Conservation (phyloP, 2,797 vertebrate genomes). For the Silurus lanzhouensis region DNA sequence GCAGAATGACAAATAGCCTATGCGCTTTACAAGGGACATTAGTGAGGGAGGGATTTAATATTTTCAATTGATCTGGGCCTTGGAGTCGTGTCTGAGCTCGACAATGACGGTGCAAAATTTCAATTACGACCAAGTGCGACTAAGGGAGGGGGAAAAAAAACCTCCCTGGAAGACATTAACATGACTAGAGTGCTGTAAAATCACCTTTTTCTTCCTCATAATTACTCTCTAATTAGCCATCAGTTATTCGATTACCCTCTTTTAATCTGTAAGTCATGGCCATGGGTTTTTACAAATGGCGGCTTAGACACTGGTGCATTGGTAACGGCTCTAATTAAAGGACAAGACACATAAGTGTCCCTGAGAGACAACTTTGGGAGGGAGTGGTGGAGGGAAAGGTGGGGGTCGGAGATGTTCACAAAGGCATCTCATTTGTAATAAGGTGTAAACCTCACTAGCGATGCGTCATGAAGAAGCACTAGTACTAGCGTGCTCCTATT, state of each 20-base stretch:
- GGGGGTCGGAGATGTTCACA: constrained; percentile 52
- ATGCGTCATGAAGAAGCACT: not conserved
- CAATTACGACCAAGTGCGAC: constrained; percentile 63
- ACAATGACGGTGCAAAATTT: constrained; percentile 55
- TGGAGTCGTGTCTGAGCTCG: constrained; percentile 48
- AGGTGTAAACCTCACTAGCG: constrained; percentile 42
- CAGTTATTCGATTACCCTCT: constrained; percentile 74
- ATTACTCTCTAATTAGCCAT: constrained; percentile 78
- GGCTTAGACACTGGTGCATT: constrained; percentile 68
- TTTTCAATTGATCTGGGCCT: constrained; percentile 40
- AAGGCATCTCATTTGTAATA: constrained; percentile 56
- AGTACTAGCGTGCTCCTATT: not conserved
- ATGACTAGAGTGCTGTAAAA: constrained; percentile 60
- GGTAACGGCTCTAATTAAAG: constrained; percentile 71
- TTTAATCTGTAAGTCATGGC: constrained; percentile 68
- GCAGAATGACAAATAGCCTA: not conserved
- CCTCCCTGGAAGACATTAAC: constrained; percentile 59
- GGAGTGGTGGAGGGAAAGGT: not conserved
- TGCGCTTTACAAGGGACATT: not conserved
- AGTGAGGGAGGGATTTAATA: constrained; percentile 32
- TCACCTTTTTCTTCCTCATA: constrained; percentile 67
- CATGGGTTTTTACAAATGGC: constrained; percentile 61
- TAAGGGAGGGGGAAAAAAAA: constrained; percentile 39
- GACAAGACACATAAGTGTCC: constrained; percentile 50
- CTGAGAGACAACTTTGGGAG: constrained; percentile 40